Evolutionary conservation across 92 coral and sea anemone species (phyloP).

Genomic region (Phenganax stokvisi): DNA sequence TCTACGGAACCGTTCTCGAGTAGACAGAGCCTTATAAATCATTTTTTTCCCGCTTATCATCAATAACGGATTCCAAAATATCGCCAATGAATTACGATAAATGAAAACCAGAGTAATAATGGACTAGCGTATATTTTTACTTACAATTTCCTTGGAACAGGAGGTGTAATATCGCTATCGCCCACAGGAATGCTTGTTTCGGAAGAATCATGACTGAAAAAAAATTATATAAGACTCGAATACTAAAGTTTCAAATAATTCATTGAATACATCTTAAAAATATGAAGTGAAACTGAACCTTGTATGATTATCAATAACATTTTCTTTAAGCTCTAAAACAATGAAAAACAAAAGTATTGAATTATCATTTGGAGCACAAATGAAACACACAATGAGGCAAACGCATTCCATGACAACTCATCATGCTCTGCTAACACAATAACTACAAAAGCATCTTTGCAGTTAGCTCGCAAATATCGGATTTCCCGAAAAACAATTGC

Average conservation of each 20-base stretch:
- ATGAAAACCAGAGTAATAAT: neutral
- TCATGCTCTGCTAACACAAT: too few species aligned
- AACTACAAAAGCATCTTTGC: too few species aligned
- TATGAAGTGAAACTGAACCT: neutral
- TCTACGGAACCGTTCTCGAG: too few species aligned
- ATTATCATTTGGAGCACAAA: neutral
- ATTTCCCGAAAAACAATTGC: too few species aligned
- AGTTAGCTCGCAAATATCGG: too few species aligned
- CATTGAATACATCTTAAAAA: neutral
- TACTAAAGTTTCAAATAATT: too few species aligned
- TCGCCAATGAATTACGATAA: too few species aligned
- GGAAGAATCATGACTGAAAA: constrained; percentile 56
- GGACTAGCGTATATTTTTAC: neutral
- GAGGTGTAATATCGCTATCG: constrained; percentile 73
- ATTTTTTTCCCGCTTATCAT: too few species aligned
- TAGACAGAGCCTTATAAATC: too few species aligned
- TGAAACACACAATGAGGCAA: neutral
- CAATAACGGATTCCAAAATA: too few species aligned
- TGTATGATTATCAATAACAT: constrained; percentile 1
- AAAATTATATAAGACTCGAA: neutral
- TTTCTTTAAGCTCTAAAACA: constrained; percentile 24
- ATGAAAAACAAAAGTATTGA: neutral
- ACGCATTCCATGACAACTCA: too few species aligned
- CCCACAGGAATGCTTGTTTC: constrained; percentile 70
- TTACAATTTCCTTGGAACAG: constrained; percentile 55